Evolutionary conservation across 2,797 vertebrate genomes (phyloP).

Genomic region (Megalops cyprinoides): DNA sequence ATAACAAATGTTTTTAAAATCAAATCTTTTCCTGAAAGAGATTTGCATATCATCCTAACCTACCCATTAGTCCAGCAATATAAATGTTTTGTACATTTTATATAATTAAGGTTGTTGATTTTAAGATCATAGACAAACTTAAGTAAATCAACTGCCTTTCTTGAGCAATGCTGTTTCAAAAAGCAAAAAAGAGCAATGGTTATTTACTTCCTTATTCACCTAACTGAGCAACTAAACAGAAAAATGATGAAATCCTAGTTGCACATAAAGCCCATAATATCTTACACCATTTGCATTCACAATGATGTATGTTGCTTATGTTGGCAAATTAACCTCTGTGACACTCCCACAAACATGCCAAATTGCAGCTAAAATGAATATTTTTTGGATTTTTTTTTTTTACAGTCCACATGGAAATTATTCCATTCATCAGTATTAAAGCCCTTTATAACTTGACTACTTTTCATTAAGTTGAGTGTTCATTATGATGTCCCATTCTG

Average conservation of each 20-base stretch:
- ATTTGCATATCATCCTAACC: background rate
- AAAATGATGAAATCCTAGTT: constrained; percentile 20
- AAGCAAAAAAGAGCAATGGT: background rate
- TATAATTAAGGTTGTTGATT: background rate
- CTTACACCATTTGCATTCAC: background rate
- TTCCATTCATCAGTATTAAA: too few species aligned
- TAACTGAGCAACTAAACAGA: constrained; percentile 16
- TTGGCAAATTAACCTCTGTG: background rate
- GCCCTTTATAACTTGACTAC: too few species aligned
- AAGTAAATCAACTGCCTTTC: background rate
- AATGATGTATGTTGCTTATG: background rate
- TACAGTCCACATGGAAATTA: too few species aligned
- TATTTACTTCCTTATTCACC: constrained; percentile 21
- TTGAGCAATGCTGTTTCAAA: background rate
- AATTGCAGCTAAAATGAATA: too few species aligned
- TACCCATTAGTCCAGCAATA: background rate
- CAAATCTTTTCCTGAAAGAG: background rate
- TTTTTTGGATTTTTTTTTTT: too few species aligned
- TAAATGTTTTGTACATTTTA: background rate
- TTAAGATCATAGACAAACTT: background rate
- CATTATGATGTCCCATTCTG: too few species aligned
- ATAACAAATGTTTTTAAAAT: background rate
- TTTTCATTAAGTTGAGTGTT: too few species aligned
- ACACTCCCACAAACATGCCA: background rate
- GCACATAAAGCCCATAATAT: background rate